These are phyloP conservation scores for Diprion similis DNA, from an alignment of 1,140 invertebrate species.

Conservation along the genomic window DNA sequence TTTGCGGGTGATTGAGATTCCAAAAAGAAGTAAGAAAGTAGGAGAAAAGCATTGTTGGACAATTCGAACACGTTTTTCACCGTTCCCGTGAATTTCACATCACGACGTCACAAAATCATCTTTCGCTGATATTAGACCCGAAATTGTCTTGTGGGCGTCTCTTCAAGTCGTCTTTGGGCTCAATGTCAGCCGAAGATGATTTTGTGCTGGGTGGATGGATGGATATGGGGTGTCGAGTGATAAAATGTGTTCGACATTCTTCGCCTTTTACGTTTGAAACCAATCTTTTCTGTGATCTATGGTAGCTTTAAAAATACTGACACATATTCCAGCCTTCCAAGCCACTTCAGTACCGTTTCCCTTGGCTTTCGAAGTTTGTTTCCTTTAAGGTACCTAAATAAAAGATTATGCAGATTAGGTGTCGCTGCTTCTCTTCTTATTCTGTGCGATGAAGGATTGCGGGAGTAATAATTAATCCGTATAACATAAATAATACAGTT, in stretches of 20 bases:
- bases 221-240: no score
- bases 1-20: conserved; percentile 16
- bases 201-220: no score
- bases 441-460: no score
- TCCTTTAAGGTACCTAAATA: conserved; percentile 50
- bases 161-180: neutral
- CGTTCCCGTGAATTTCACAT: no score
- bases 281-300: conserved; percentile 10
- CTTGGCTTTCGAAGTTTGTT: conserved; percentile 58
- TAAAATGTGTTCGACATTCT: neutral
- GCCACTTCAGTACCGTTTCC: conserved; percentile 52
- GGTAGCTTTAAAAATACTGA: conserved; percentile 45
- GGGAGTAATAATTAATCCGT: no score
- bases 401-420: no score
- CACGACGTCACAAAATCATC: no score
- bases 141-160: no score
- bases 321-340: conserved; percentile 59
- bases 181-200: neutral
- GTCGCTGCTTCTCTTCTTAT: neutral
- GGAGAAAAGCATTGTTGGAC: no score
- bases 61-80: no score
- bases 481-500: no score
- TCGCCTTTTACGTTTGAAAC: neutral
- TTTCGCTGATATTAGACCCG: no score
- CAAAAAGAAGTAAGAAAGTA: neutral